Conservation (phyloP, 2,888 invertebrate genomes). For the Isotomurus palustris region DNA sequence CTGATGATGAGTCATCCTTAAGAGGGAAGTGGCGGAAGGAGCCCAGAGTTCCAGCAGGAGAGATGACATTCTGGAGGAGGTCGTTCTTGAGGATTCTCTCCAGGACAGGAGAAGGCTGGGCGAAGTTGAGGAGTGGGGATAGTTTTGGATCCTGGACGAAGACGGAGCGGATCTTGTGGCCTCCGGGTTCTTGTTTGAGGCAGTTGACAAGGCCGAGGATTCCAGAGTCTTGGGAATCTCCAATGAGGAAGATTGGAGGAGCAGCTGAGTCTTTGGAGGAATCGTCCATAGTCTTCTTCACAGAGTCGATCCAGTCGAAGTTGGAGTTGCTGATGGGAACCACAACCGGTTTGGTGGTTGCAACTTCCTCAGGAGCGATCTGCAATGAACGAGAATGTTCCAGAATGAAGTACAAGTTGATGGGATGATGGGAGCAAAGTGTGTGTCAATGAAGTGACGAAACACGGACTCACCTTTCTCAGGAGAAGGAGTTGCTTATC, state of each 20-base stretch:
- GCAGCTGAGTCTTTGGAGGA: slow-evolving; percentile 52
- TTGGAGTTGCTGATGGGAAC: slow-evolving; percentile 65
- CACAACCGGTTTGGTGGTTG: slow-evolving; percentile 50
- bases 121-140: slow-evolving; percentile 57
- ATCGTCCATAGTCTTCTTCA: slow-evolving; percentile 71
- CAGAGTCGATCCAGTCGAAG: slow-evolving; percentile 73
- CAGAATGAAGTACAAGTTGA: no score
- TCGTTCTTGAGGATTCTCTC: slow-evolving; percentile 57
- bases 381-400: no score
- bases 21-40: slow-evolving; percentile 71
- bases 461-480: slow-evolving; percentile 52
- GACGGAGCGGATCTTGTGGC: slow-evolving; percentile 62
- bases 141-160: slow-evolving; percentile 64
- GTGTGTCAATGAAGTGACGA: slow-evolving; percentile 17
- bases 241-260: slow-evolving; percentile 59
- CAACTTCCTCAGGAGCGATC: slow-evolving; percentile 3
- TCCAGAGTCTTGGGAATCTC: slow-evolving; percentile 67
- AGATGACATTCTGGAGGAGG: slow-evolving; percentile 77
- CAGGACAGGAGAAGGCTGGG: slow-evolving; percentile 61
- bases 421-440: no score
- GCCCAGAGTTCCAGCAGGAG: slow-evolving; percentile 74
- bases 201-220: slow-evolving; percentile 86
- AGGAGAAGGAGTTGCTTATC: slow-evolving; percentile 64
- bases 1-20: slow-evolving; percentile 50
- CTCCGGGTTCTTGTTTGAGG: slow-evolving; percentile 80